Evolutionary conservation across 2,888 invertebrate species (phyloP), one percentile per base, ranked within the genome.

Genomic region (Diaprepes abbreviatus): DNA sequence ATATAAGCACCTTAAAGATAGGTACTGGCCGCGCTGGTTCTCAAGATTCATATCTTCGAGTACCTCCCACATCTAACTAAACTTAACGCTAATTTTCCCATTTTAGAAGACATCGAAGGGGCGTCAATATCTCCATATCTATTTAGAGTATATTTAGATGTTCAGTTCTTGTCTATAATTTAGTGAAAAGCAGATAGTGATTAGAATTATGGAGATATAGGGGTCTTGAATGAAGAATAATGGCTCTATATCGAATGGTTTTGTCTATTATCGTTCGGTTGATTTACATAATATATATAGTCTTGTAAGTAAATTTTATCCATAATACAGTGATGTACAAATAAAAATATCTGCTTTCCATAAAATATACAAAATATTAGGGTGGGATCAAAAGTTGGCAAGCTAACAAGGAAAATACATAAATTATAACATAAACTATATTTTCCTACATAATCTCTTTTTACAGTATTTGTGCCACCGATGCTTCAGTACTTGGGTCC

Each of bases 41-140:
- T 62, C 55, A 52, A 67, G 67, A 67, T 67, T 60, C 67, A 62
- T 67, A 67, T 67, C 67, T 54, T 33, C 16, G 16, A 48, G 60
- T 62, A 35, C 67, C 67, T 54, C 67, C 67, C 67, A 67, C 67
- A 55, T 67, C 36, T 24, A 57, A 59, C 59, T 43, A 59, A 19
- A 66, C 52, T 50, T 66, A 52, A 52, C 59, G 59, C 66, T 66
- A 59, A 66, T 66, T 59, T 66, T 66, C 66, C 59, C 66, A 50
- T 66, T 52, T 48, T 31, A 33, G 52, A 66, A 59, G 66, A 66
- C 52, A 59, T 59, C 36, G 58, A 52, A 66, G 66, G 66, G 66
- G 66, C 66, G 66, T 66, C 65, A 36, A 58, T 65, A 48, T 19
- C 52, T 52, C n/a, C n/a, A 24, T 52, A 63, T 63, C 62, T 63